A percentile compares a stretch with the other conserved stretches of the same genome.
phyloP scores from a whole-genome alignment of 2,113 vertebrate genomes.

The Crotalus tigris region DNA sequence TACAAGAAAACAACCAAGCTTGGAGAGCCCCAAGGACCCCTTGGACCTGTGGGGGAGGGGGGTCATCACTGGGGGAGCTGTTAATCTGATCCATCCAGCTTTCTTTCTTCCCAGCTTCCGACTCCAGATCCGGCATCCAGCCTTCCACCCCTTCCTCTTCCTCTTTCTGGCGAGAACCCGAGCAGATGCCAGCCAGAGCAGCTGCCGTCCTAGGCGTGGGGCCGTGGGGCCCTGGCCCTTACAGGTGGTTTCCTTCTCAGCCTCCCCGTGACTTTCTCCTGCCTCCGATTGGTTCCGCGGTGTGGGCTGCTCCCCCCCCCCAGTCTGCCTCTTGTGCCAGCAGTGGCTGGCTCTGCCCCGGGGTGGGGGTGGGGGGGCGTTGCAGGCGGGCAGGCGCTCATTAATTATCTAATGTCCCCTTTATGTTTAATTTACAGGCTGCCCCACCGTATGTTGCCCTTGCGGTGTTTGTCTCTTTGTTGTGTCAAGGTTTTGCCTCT shows the following conservation, averaged over 20 bases:
- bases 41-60: no score
- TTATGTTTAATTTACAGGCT: conserved; percentile 87
- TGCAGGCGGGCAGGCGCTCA: conserved; percentile 68
- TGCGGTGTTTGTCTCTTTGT: conserved; percentile 75
- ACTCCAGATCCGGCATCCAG: neutral
- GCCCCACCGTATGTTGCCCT: conserved; percentile 83
- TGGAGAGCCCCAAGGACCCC: neutral
- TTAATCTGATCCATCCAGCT: neutral
- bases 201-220: conserved; percentile 37
- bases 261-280: neutral
- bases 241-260: conserved; percentile 45
- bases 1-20: no score
- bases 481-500: conserved; percentile 63
- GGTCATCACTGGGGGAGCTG: neutral
- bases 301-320: neutral
- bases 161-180: conserved; percentile 29
- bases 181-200: conserved; percentile 33
- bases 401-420: conserved; percentile 86
- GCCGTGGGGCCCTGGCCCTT: conserved; percentile 39
- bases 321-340: neutral
- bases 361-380: neutral
- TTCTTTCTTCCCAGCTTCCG: neutral
- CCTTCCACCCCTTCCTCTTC: conserved; percentile 31
- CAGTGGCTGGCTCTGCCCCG: neutral
- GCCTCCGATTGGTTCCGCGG: neutral